A percentile compares a stretch with the other conserved stretches of the same genome.
phyloP scores from a whole-genome alignment of 2,113 vertebrate species.

The Syngnathus scovelli region DNA sequence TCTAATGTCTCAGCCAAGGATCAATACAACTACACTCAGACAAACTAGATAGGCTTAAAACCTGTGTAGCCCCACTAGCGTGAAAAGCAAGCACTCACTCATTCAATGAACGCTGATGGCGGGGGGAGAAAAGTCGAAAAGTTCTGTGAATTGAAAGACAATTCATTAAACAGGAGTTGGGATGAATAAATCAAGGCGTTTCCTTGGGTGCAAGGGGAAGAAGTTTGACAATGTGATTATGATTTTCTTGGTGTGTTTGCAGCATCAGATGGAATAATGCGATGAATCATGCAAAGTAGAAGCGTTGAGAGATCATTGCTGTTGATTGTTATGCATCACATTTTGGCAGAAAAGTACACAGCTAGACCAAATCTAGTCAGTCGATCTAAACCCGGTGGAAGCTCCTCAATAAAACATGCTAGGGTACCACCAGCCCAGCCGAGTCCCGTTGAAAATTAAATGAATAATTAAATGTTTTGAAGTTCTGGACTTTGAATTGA shows the following conservation, averaged over 20 bases:
- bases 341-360: constrained; percentile 11
- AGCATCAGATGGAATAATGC: constrained; percentile 54
- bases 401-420: too few species aligned
- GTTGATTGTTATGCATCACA: constrained; percentile 32
- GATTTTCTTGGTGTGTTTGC: constrained; percentile 33
- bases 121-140: constrained; percentile 11
- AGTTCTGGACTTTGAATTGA: background rate
- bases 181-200: constrained; percentile 55
- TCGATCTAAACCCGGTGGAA: constrained; percentile 4
- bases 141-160: constrained; percentile 46
- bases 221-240: constrained; percentile 58
- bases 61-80: constrained; percentile 56
- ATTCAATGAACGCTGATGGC: constrained; percentile 7
- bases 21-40: constrained; percentile 68
- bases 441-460: background rate
- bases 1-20: constrained; percentile 69
- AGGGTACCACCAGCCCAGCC: too few species aligned
- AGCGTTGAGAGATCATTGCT: constrained; percentile 35
- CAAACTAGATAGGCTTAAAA: constrained; percentile 68
- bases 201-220: constrained; percentile 60
- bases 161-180: constrained; percentile 64
- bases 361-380: constrained; percentile 28
- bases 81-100: constrained; percentile 38
- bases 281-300: constrained; percentile 51
- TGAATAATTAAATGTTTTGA: too few species aligned